These are phyloP conservation scores for Podilymbus podiceps DNA, from an alignment of 2,113 vertebrate genomes.

Conservation along the genomic window DNA sequence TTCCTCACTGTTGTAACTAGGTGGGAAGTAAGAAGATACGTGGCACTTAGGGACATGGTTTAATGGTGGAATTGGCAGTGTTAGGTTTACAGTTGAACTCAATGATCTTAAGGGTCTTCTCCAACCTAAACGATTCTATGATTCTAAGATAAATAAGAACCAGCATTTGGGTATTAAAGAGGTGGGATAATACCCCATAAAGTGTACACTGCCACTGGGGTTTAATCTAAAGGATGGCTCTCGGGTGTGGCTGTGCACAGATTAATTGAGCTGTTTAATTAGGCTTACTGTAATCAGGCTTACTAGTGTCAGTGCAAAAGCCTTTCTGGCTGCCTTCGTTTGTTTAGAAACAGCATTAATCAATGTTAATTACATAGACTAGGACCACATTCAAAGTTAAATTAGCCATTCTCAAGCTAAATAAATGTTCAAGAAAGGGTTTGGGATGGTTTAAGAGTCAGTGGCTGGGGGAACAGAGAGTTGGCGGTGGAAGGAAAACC, in stretches of 20 bases:
- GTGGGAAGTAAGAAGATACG: background rate
- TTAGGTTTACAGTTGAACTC: background rate
- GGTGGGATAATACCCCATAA: background rate
- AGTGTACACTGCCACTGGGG: rapidly evolving
- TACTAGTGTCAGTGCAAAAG: background rate
- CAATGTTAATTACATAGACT: background rate
- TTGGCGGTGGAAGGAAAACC: background rate
- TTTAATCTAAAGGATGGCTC: background rate
- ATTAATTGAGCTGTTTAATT: background rate
- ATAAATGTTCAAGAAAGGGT: background rate
- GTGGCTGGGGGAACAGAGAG: rapidly evolving
- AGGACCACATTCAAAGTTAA: background rate
- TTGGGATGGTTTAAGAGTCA: background rate
- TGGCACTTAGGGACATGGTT: background rate
- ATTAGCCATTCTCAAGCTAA: background rate
- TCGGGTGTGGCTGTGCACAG: background rate
- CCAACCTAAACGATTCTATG: background rate
- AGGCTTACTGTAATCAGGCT: background rate
- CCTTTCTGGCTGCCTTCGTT: background rate
- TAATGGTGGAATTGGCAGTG: background rate
- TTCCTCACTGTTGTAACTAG: background rate
- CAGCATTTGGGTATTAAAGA: background rate
- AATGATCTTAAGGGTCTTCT: background rate
- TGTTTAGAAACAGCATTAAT: background rate
- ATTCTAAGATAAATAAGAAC: background rate